Base-by-base conservation (phyloP, 2,113 vertebrate genomes). In the Drymodes brunneopygia region DNA sequence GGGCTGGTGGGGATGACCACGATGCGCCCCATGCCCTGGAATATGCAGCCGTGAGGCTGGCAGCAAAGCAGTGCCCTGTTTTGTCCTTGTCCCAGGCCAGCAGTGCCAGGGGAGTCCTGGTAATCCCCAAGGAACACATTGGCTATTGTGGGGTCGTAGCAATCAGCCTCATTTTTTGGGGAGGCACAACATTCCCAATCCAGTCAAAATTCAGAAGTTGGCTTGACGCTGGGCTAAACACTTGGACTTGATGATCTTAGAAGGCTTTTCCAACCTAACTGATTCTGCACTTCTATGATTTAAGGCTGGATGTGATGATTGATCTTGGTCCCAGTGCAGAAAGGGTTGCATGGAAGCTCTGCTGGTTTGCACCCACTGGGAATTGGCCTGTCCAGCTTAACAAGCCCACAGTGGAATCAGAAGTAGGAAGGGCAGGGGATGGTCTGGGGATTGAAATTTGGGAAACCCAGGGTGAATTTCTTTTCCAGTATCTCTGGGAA, bases 1-100 rank as follows among this genome's bases (percentile, higher is more conserved):
- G 12, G 7, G 17, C 44, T 0, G 1, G 18, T 45, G 67, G 38
- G 74, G 27, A 27, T 2, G 33, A 6, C 13, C 0, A 25, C 0
- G 1, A 15, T 9, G 27, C 4, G 2, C 33, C 17, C 31, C 4
- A 10, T 20, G 36, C 17, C 20, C 10, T 5, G 2, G 38, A 0
- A 7, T 31, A 16, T 17, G 45, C 5, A 6, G 38, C 11, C 7
- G 0, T 6, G 12, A 70, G 47, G 51, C 24, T 67, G 74, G 57
- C 40, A 64, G 51, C 44, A 48, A 25, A 53, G 31, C 36, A 27
- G 0, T 19, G 53, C 15, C 44, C 16, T 75, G 14, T 16, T 90
- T 56, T 69, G 82, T 60, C 50, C 18, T 57, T 69, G 44, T 66
- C 42, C 20, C 29, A 17, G 31, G 47, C 12, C 29, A 71, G 25